Conservation (phyloP, 2,113 vertebrate genomes). For the Carassius gibelio region DNA sequence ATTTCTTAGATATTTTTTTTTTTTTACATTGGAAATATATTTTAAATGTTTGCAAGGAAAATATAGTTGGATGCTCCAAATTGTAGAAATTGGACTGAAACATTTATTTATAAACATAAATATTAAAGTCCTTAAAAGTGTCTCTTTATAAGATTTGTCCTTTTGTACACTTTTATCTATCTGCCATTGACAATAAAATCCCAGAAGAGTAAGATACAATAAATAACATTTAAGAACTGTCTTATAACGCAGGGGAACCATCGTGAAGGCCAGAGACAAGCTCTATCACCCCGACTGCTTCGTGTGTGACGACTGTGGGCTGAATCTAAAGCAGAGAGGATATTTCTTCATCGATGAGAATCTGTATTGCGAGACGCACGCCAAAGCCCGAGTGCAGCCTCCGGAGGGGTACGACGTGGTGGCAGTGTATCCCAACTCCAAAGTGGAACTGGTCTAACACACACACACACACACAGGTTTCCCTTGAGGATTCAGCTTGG, state of each 20-base stretch:
- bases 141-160: not conserved
- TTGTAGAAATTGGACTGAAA: too few relatives aligned
- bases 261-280: constrained; percentile 96
- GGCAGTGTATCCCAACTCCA: constrained; percentile 97
- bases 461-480: not conserved
- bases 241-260: constrained; percentile 82
- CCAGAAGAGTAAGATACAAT: not conserved
- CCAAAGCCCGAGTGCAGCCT: constrained; percentile 91
- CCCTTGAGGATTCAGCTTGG: not conserved
- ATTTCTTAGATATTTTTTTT: too few relatives aligned
- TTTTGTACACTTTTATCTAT: not conserved
- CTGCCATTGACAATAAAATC: not conserved
- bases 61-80: too few relatives aligned
- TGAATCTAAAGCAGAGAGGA: constrained; percentile 92
- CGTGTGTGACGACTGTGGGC: constrained; percentile 91
- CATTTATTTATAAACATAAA: too few relatives aligned
- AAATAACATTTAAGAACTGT: not conserved
- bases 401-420: constrained; percentile 98
- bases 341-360: constrained; percentile 97
- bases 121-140: too few relatives aligned
- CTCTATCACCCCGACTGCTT: constrained; percentile 97
- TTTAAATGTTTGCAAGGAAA: too few relatives aligned
- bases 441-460: constrained; percentile 88
- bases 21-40: not conserved
- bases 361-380: constrained; percentile 95